These are phyloP conservation scores for Hydractinia echinata DNA, from an alignment of 30 jellyfish, hydroid and myxozoan species.

Conservation along the genomic window DNA sequence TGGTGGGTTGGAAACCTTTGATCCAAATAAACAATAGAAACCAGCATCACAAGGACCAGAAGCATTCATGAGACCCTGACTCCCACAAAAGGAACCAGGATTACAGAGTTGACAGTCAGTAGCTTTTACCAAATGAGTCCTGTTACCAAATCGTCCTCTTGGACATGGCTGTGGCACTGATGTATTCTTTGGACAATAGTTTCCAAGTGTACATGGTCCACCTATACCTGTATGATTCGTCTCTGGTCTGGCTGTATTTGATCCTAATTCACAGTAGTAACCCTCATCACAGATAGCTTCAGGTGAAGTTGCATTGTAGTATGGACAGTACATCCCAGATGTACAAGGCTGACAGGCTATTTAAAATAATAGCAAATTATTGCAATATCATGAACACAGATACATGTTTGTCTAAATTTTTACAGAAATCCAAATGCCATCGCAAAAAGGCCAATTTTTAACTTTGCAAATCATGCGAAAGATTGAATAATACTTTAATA, in stretches of 20 bases:
- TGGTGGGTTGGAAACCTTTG: conserved; percentile 55
- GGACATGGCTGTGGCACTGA: conserved; percentile 69
- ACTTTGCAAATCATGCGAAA: too few relatives aligned
- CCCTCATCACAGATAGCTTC: conserved; percentile 89
- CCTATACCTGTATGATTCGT: conserved; percentile 66
- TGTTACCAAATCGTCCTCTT: conserved; percentile 55
- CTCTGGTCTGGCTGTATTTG: conserved; percentile 63
- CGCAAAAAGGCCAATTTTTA: too few relatives aligned
- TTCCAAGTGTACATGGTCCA: conserved; percentile 84
- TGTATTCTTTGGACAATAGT: conserved; percentile 68
- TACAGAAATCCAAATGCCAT: too few relatives aligned
- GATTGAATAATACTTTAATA: too few relatives aligned
- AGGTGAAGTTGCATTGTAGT: conserved; percentile 72
- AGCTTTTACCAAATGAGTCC: conserved; percentile 38
- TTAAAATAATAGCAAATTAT: background rate
- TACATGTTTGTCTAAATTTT: too few relatives aligned
- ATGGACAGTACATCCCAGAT: conserved; percentile 90
- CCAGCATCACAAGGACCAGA: conserved; percentile 78
- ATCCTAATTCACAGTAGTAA: conserved; percentile 69
- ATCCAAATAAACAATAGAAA: conserved; percentile 65
- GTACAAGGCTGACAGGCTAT: conserved; percentile 77
- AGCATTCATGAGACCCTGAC: conserved; percentile 50
- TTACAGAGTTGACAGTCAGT: conserved; percentile 68
- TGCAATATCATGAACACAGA: background rate
- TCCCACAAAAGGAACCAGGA: conserved; percentile 77